Evolutionary conservation across 2,888 invertebrate species (phyloP).

Genomic region (Clanis bilineata): DNA sequence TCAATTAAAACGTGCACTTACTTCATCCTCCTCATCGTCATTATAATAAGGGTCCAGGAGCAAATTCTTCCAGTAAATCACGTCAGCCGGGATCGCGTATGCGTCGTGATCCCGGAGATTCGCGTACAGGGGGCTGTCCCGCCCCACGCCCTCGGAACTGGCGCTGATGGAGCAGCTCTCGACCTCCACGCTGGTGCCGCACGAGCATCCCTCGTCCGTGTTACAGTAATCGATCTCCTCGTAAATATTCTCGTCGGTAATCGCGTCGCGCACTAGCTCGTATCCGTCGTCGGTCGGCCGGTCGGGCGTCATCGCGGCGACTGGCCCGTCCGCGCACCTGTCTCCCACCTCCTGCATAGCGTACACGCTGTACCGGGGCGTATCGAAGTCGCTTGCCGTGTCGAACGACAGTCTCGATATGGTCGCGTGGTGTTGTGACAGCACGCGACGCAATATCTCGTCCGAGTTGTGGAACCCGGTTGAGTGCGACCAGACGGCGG

Average conservation of each 20-base stretch:
- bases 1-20: conserved; percentile 33
- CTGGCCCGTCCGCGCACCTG: conserved; percentile 65
- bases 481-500: conserved; percentile 71
- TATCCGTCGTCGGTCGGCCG: conserved; percentile 72
- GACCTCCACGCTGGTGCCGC: conserved; percentile 74
- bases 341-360: conserved; percentile 73
- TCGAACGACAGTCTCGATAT: conserved; percentile 69
- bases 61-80: conserved; percentile 79
- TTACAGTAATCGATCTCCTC: conserved; percentile 74
- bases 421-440: conserved; percentile 64
- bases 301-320: conserved; percentile 71
- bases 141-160: conserved; percentile 65
- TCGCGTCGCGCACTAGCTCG: conserved; percentile 72
- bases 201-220: conserved; percentile 74
- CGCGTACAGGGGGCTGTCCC: conserved; percentile 74
- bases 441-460: conserved; percentile 58
- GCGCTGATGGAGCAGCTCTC: conserved; percentile 75
- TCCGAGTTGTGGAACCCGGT: conserved; percentile 75
- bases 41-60: conserved; percentile 75
- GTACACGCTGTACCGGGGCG: conserved; percentile 64
- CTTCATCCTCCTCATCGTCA: conserved; percentile 82
- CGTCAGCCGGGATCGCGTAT: conserved; percentile 74
- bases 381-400: conserved; percentile 63
- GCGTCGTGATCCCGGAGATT: conserved; percentile 75
- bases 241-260: conserved; percentile 76